A percentile compares a stretch with the other conserved stretches of the same genome.
Conservation (phyloP, 2,888 invertebrate genomes). For the Zhuqinia jingwanae region DNA sequence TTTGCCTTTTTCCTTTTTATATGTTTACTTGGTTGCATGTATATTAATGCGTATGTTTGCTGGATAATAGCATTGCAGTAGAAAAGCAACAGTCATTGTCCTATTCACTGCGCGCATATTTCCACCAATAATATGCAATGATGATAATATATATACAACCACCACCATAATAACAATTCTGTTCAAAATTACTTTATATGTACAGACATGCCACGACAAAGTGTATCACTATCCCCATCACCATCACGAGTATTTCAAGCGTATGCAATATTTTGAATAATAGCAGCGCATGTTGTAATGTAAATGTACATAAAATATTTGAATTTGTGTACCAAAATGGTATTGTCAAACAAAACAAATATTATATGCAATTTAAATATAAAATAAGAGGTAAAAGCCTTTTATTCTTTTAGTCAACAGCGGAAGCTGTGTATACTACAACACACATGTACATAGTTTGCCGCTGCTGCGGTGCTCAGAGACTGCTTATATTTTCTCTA, state of each 20-base stretch:
- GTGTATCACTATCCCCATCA: background rate
- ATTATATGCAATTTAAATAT: constrained; percentile 13
- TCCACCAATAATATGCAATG: too few species aligned
- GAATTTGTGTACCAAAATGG: background rate
- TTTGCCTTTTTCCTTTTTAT: constrained; percentile 35
- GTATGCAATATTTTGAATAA: too few species aligned
- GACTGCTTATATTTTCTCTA: constrained; percentile 23
- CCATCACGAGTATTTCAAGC: background rate
- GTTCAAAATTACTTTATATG: too few species aligned
- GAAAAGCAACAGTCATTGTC: constrained; percentile 9
- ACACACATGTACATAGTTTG: background rate
- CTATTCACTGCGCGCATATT: background rate
- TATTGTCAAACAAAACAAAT: background rate
- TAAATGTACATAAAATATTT: background rate
- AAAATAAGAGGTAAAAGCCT: constrained; percentile 3
- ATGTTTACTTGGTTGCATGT: constrained; percentile 13
- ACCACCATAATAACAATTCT: constrained; percentile 18
- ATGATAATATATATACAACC: background rate
- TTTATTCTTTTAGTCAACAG: constrained; percentile 31
- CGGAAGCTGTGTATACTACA: constrained; percentile 1
- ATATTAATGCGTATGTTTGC: background rate
- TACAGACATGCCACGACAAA: background rate
- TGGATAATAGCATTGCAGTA: background rate
- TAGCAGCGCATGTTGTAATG: too few species aligned
- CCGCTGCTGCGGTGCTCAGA: background rate